phyloP scores from a whole-genome alignment of 2,797 vertebrate genomes.

The Falco biarmicus region DNA sequence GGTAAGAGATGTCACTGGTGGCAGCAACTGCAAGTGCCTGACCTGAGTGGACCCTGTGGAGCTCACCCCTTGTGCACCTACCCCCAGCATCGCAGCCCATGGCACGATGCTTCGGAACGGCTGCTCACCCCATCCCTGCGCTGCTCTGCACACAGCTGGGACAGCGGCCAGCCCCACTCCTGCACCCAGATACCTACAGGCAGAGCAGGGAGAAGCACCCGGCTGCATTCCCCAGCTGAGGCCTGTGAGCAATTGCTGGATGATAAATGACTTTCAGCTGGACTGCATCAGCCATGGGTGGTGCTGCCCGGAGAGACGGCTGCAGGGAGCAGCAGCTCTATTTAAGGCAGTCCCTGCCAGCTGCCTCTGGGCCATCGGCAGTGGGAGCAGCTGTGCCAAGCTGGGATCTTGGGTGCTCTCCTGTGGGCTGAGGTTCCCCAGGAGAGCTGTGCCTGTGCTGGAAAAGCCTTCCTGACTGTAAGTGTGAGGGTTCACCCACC shows the following conservation, averaged over 20 bases:
- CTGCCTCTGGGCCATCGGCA: neutral
- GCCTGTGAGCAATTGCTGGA: neutral
- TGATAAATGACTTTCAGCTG: conserved; percentile 22
- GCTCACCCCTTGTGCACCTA: neutral
- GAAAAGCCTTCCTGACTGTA: neutral
- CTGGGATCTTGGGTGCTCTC: rapidly evolving
- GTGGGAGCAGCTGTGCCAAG: neutral
- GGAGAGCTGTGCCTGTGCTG: neutral
- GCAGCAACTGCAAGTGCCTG: neutral
- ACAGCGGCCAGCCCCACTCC: neutral
- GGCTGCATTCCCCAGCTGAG: neutral
- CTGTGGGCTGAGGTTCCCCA: neutral
- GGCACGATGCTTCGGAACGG: rapidly evolving
- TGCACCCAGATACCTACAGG: neutral
- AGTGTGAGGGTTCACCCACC: neutral
- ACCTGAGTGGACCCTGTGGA: neutral
- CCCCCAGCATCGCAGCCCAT: neutral
- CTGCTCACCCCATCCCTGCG: rapidly evolving
- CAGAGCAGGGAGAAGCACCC: neutral
- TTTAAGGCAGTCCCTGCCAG: neutral
- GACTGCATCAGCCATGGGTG: conserved; percentile 52
- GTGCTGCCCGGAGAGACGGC: conserved; percentile 24
- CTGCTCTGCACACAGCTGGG: rapidly evolving
- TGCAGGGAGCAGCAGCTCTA: conserved; percentile 9
- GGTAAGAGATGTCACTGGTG: neutral